Base-by-base conservation (phyloP, 2,888 invertebrate species). In the Mythimna ferrago region DNA sequence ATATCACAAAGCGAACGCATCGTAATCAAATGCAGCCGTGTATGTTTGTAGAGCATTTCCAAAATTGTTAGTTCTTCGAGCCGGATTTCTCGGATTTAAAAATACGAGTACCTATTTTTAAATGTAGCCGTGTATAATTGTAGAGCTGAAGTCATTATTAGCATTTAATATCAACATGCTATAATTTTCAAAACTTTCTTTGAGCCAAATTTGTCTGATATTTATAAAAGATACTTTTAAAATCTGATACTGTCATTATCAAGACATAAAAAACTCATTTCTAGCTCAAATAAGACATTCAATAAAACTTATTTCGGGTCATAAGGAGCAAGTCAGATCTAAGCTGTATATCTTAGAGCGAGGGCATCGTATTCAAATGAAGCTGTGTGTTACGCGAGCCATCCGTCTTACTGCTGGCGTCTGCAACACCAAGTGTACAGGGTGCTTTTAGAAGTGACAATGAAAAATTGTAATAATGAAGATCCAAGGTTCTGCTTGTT, bases 371-470 rank as follows among this genome's bases (percentile, higher is more conserved):
- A 93, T 93, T 93, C 92, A 93, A 93, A 93, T 92, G 90, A 89
- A 87, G 88, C 86, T 88, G 87, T 84, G 91, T 88, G 89, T 94
- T 93, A 93, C 90, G 88, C 89, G 89, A 87, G 91, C 87, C 94
- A 93, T 94, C 89, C 92, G 91, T 94, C 93, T 93, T 91, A 86
- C 86, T 88, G 87, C 91, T 88, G 86, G 88, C 90, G 92, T 92
- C 91, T 91, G 90, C 89, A 90, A 91, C 92, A 89, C 88, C 86
- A 81, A 35, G 11, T 82, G 57, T 89, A 93, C 89, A 92, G 91
- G 83, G 0, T 91, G 94, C 26, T 87, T 2, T 14, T 0, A 6
- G 1, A 21, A 21, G 0, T 41, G 54, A 16, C 1, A 48, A 14
- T 32, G 7, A 6, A 11, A 53, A 60, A 26, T 66, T 54, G 16